These are phyloP conservation scores for Microchirus variegatus DNA, from an alignment of 2,797 vertebrate species.

Conservation along the genomic window DNA sequence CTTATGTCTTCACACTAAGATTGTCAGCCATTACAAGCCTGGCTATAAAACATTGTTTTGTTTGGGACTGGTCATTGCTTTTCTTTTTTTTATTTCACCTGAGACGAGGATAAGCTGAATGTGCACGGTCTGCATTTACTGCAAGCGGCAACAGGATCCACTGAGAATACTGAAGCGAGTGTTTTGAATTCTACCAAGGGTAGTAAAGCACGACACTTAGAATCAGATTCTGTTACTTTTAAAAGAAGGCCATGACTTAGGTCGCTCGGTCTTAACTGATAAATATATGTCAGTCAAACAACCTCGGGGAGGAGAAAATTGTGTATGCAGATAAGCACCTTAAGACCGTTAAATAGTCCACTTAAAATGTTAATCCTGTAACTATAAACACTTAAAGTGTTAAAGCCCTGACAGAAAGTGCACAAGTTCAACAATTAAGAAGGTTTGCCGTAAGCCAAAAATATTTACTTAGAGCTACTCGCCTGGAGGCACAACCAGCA, in stretches of 20 bases:
- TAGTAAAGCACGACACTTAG: background rate
- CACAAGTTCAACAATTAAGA: conserved; percentile 35
- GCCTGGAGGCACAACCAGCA: conserved; percentile 47
- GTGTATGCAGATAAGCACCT: conserved; percentile 1
- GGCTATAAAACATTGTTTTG: no score
- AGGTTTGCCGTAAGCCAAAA: conserved; percentile 47
- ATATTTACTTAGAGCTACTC: conserved; percentile 37
- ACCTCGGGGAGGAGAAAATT: conserved; percentile 2
- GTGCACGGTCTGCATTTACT: conserved; percentile 43
- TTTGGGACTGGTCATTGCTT: no score
- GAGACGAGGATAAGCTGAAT: conserved; percentile 43
- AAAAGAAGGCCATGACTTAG: conserved; percentile 7
- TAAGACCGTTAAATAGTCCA: conserved; percentile 13
- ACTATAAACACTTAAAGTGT: conserved; percentile 36
- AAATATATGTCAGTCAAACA: conserved; percentile 11
- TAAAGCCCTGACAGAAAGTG: conserved; percentile 22
- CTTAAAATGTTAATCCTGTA: conserved; percentile 40
- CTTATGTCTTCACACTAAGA: no score
- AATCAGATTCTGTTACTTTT: conserved; percentile 15
- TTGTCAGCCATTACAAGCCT: no score
- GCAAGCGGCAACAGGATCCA: conserved; percentile 29
- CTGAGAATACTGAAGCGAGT: conserved; percentile 33
- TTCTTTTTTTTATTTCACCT: conserved; percentile 18
- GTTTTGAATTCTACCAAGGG: conserved; percentile 28
- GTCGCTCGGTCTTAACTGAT: conserved; percentile 11